phyloP scores from a whole-genome alignment of 2,797 vertebrate species.

The Mormyrops boulengeri region DNA sequence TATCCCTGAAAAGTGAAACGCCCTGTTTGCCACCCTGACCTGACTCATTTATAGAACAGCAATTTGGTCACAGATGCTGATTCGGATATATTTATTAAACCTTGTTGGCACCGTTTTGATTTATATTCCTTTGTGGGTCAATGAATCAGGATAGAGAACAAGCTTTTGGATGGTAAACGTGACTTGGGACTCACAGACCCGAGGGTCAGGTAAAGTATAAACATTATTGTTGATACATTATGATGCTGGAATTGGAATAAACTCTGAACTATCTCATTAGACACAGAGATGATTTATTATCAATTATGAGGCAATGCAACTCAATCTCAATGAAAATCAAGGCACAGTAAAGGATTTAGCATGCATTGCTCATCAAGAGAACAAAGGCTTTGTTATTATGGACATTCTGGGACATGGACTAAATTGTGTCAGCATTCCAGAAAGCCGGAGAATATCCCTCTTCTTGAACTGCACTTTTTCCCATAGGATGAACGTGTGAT shows the following conservation, averaged over 20 bases:
- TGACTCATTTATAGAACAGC: not conserved
- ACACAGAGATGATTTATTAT: not conserved
- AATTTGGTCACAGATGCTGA: not conserved
- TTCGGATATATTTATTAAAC: not conserved
- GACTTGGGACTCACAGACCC: not conserved
- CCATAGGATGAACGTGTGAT: not conserved
- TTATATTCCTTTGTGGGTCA: not conserved
- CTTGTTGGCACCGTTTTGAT: not conserved
- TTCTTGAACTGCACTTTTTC: not conserved
- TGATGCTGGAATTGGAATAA: not conserved
- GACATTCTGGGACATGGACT: not conserved
- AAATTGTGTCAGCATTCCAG: not conserved
- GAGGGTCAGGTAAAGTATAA: not conserved
- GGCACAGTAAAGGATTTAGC: not conserved
- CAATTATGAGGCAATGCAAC: not conserved
- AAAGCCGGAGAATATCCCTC: not conserved
- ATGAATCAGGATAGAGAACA: not conserved
- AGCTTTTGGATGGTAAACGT: not conserved
- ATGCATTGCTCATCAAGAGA: not conserved
- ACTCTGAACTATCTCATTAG: not conserved
- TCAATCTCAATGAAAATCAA: slow-evolving; percentile 1
- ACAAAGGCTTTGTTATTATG: not conserved
- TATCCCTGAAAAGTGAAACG: not conserved
- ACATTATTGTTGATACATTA: not conserved
- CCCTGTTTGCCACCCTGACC: not conserved